Base-by-base conservation (phyloP, 1,140 invertebrate species). In the Trissolcus basalis region DNA sequence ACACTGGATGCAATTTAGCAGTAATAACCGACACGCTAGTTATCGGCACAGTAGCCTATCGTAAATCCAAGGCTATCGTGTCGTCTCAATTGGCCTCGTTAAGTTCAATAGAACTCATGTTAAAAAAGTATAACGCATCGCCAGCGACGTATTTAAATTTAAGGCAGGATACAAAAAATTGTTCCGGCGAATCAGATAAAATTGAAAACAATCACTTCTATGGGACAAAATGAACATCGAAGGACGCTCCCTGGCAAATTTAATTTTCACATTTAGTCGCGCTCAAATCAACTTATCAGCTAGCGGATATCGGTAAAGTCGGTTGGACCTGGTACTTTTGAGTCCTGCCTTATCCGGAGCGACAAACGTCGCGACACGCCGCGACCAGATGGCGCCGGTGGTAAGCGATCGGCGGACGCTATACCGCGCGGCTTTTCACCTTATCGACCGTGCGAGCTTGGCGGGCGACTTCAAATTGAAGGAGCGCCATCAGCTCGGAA, bases 11-110 rank as follows among this genome's bases (percentile, higher is more conserved):
- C 45, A 71, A 71, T 74, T 58, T 53, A 43, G 54, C 67, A 60
- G 67, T 59, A 74, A 74, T 53, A 71, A 74, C 12, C 16, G 56
- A 74, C 76, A 45, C 59, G 71, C 78, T 82, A 63, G 68, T 83
- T 83, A 81, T 83, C 80, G 70, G 65, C 48, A 60, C 71, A 64
- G 79, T 80, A 80, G 78, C 72, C 81, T 82, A 85, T 83, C 83
- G 81, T 83, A 82, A 86, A 82, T 83, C 82, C 83, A 84, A 84
- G 83, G 85, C 84, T 84, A 80, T 77, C 79, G 76, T 85, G 85
- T 84, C 76, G 74, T 80, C 77, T 82, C 82, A 87, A 86, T 86
- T 86, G 86, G 77, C 73, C 83, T 87, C 80, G 85, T 87, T 86
- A 85, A 86, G 79, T 81, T 83, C 82, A 86, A 87, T 86, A 83